Percentiles rank a stretch among this genome's conserved stretches.
Evolutionary conservation across 92 coral and sea anemone genomes (phyloP).

Genomic region (Virgularia gustaviana): DNA sequence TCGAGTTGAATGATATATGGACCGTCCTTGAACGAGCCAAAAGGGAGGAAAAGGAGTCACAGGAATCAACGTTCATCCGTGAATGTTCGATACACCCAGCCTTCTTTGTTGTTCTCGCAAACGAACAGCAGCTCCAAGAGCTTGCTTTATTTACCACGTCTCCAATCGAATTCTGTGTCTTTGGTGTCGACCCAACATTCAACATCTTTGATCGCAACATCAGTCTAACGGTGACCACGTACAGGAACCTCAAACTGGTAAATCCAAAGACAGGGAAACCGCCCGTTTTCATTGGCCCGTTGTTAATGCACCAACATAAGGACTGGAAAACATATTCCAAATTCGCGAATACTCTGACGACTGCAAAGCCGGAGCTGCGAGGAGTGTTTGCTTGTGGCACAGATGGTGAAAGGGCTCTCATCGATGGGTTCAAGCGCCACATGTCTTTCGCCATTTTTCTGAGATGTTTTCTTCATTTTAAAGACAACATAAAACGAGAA

Average conservation of each 20-base stretch:
- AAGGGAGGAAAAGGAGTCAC: slow-evolving; percentile 50
- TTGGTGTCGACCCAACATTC: slow-evolving; percentile 52
- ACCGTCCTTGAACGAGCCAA: slow-evolving; percentile 55
- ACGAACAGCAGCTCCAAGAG: slow-evolving; percentile 48
- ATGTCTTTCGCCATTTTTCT: not conserved
- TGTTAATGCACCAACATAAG: slow-evolving; percentile 50
- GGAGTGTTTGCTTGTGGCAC: slow-evolving; percentile 36
- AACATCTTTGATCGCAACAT: slow-evolving; percentile 40
- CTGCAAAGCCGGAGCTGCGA: slow-evolving; percentile 17
- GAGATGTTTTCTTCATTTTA: slow-evolving; percentile 28
- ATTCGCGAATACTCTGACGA: slow-evolving; percentile 32
- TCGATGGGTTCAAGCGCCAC: slow-evolving; percentile 16
- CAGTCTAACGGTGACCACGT: slow-evolving; percentile 51
- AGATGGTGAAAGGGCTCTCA: slow-evolving; percentile 32
- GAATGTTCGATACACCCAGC: slow-evolving; percentile 50
- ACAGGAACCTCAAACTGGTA: slow-evolving; percentile 42
- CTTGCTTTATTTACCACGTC: slow-evolving; percentile 49
- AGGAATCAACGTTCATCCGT: slow-evolving; percentile 40
- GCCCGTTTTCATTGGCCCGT: slow-evolving; percentile 50
- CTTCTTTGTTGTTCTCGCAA: slow-evolving; percentile 41
- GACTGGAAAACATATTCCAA: slow-evolving; percentile 46
- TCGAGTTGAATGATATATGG: slow-evolving; percentile 12
- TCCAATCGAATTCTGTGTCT: slow-evolving; percentile 35
- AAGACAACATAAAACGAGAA: slow-evolving; percentile 38
- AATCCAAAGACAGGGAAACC: slow-evolving; percentile 31